Percentiles rank a stretch among this genome's conserved stretches.
Conservation (phyloP, 2,113 vertebrate genomes). For the Columbina picui region DNA sequence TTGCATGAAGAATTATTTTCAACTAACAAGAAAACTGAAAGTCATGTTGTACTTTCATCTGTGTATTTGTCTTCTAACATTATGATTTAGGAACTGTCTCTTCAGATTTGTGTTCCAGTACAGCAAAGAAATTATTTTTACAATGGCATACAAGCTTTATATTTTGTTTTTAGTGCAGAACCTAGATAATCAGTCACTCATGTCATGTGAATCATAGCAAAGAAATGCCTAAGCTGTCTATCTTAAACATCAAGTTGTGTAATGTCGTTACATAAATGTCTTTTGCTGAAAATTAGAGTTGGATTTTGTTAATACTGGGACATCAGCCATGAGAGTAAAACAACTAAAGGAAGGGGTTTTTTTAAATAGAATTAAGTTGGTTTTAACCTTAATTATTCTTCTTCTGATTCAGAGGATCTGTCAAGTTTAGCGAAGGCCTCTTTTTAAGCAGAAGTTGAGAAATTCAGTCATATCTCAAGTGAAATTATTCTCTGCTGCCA, state of each 20-base stretch:
- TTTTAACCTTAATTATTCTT: conserved; percentile 11
- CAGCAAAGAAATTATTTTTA: not conserved
- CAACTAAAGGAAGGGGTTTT: not conserved
- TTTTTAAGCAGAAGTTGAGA: not conserved
- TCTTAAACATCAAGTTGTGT: conserved; percentile 15
- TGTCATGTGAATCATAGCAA: not conserved
- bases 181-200: not conserved
- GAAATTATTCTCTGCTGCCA: not conserved
- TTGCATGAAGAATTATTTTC: not conserved
- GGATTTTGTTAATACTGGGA: conserved; percentile 35
- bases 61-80: not conserved
- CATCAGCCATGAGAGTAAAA: not conserved
- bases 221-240: not conserved
- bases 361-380: not conserved
- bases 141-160: not conserved
- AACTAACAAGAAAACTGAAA: conserved; percentile 5
- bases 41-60: accelerated
- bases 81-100: not conserved
- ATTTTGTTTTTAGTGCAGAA: not conserved
- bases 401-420: not conserved
- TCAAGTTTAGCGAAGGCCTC: not conserved
- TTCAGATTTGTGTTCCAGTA: not conserved
- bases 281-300: conserved; percentile 3
- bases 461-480: not conserved
- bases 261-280: conserved; percentile 25